Evolutionary conservation across 2,113 vertebrate species (phyloP), one percentile per base, ranked within the genome.

Genomic region (Phalacrocorax pelagicus): DNA sequence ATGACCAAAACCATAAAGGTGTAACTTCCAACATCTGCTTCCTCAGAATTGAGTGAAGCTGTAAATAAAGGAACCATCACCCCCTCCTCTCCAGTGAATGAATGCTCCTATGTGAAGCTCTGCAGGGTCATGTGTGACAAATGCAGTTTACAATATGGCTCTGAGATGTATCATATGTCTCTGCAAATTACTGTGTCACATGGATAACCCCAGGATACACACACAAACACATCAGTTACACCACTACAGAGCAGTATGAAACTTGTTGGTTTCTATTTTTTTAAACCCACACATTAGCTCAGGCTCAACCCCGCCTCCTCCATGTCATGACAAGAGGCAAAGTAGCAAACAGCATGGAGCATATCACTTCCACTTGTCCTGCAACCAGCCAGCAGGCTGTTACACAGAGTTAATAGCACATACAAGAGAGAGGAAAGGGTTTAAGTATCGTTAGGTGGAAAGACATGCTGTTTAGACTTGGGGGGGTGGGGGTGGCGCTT

Each of bases 241-340:
- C 74, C 88, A 86, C 79, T 80, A 89, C 70, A 96, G 42, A 91
- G 61, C 42, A 75, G 65, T 34, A 81, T 49, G 89, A 91, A 92
- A 95, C 87, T 44, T 46, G 44, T 15, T 85, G 61, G 87, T 85
- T 91, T 92, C 73, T 85, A 38, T 94, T 85, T 94, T 84, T 86
- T 80, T 66, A 90, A 89, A 94, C 61, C 70, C 58, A 71, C 77
- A 84, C 24, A 47, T 36, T 46, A 90, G 29, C 54, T 77, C 30
- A 73, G 73, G 66, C 21, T 85, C 51, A 55, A 20, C 54, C 72
- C 54, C 0, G 0, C 79, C 61, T 85, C 75, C 70, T 75, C 84
- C 23, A 0, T 57, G 61, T 65, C 51, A 71, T 24, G 57, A 84
- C 36, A 84, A 90, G 67, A 1, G 0, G 23, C 77, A 49, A 86